Percentiles rank a stretch among this genome's conserved stretches.
These are phyloP conservation scores for Geotrypetes seraphini DNA, from an alignment of 2,797 vertebrate genomes.

Conservation along the genomic window DNA sequence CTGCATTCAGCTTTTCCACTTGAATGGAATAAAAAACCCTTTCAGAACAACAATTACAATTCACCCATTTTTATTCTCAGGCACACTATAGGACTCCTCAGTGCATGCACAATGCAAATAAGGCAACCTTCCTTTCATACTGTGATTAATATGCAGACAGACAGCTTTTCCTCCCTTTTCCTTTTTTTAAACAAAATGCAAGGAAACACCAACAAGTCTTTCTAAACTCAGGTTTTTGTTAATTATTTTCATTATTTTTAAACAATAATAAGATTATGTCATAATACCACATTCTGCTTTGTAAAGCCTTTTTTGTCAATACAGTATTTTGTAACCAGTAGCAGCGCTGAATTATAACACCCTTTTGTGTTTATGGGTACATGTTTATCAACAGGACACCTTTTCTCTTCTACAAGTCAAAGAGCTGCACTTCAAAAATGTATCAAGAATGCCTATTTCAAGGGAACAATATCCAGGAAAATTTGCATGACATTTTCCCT, in stretches of 20 bases:
- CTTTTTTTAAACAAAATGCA: conserved; percentile 37
- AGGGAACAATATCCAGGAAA: too few species aligned
- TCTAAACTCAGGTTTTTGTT: conserved; percentile 38
- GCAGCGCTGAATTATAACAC: conserved; percentile 19
- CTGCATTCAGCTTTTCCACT: conserved; percentile 47
- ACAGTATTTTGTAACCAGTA: conserved; percentile 44
- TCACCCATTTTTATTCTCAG: conserved; percentile 43
- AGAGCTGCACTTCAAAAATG: too few species aligned
- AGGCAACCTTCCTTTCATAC: conserved; percentile 72
- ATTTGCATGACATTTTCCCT: too few species aligned
- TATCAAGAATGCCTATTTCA: too few species aligned
- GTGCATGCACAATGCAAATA: conserved; percentile 76
- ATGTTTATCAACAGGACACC: too few species aligned
- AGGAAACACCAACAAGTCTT: conserved; percentile 43
- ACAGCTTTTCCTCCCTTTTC: conserved; percentile 30
- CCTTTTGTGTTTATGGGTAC: too few species aligned
- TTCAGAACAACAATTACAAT: conserved; percentile 63
- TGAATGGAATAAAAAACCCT: conserved; percentile 58
- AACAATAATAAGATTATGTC: conserved; percentile 34
- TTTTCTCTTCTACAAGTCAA: too few species aligned
- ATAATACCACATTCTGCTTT: conserved; percentile 18
- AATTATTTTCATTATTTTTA: conserved; percentile 40
- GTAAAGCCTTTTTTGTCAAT: conserved; percentile 33
- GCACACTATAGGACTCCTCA: conserved; percentile 61
- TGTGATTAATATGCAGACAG: conserved; percentile 87